Conservation (phyloP, 2,113 vertebrate genomes). For the Pterophyllum scalare region DNA sequence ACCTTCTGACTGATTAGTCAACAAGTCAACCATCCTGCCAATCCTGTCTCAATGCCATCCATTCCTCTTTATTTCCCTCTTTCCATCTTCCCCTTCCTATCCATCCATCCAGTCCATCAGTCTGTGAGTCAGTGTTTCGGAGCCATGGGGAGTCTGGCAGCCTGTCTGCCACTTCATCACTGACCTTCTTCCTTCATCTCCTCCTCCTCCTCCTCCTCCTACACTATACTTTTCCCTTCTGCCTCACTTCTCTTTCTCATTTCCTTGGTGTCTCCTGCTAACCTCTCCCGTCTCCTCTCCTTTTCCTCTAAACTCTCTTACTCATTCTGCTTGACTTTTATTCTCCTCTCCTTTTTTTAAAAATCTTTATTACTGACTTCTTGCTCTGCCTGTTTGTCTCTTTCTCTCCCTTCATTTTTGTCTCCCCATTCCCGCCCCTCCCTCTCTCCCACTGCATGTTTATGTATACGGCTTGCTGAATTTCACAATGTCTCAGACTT, state of each 20-base stretch:
- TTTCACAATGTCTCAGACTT: constrained; percentile 18
- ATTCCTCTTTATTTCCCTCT: background rate
- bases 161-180: constrained; percentile 60
- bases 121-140: constrained; percentile 57
- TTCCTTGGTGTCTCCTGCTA: constrained; percentile 27
- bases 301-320: constrained; percentile 22
- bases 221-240: constrained; percentile 32
- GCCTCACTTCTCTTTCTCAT: constrained; percentile 45
- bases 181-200: constrained; percentile 62
- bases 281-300: constrained; percentile 30
- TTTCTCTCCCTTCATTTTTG: background rate
- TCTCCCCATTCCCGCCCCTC: background rate
- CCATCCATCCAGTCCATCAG: constrained; percentile 19
- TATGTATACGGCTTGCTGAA: constrained; percentile 14
- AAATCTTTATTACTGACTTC: constrained; percentile 26
- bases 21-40: background rate
- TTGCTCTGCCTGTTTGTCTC: background rate
- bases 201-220: constrained; percentile 45
- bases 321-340: constrained; percentile 39
- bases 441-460: background rate
- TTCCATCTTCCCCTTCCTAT: background rate
- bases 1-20: background rate
- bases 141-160: constrained; percentile 61
- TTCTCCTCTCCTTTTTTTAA: background rate
- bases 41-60: background rate